Evolutionary conservation across 2,113 vertebrate species (phyloP).

Genomic region (Zapus hudsonius): DNA sequence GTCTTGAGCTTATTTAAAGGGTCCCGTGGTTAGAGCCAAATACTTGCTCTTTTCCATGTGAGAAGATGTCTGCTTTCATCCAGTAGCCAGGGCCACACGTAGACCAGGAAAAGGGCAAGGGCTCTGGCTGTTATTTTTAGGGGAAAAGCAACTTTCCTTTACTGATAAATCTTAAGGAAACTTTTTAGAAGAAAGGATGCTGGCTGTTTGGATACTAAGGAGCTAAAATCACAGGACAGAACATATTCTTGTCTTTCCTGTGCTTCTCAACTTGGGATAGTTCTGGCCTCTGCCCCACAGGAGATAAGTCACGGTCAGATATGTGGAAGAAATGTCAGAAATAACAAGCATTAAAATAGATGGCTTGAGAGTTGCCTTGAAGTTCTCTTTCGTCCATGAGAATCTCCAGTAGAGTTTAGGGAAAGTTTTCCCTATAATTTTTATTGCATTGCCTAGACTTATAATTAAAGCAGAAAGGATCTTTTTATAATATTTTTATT

Average conservation of each 20-base stretch:
- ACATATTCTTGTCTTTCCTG: not conserved
- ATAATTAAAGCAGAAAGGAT: not conserved
- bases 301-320: not conserved
- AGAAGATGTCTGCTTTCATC: not conserved
- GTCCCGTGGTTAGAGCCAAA: not conserved
- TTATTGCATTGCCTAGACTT: not conserved
- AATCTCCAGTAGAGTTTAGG: not conserved
- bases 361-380: not conserved
- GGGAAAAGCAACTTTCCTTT: not conserved
- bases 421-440: not conserved
- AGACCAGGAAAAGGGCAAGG: not conserved
- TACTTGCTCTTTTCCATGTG: not conserved
- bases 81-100: not conserved
- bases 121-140: not conserved
- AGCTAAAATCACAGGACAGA: not conserved
- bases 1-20: not conserved
- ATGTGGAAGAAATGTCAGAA: not conserved
- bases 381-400: not conserved
- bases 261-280: not conserved
- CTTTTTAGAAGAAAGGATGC: not conserved
- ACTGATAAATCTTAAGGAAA: slow-evolving; percentile 14
- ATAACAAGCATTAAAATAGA: not conserved
- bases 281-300: not conserved
- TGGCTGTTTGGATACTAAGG: not conserved
- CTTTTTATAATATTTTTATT: no score